Base-by-base conservation (phyloP, 1,140 invertebrate genomes). In the Planococcus citri region DNA sequence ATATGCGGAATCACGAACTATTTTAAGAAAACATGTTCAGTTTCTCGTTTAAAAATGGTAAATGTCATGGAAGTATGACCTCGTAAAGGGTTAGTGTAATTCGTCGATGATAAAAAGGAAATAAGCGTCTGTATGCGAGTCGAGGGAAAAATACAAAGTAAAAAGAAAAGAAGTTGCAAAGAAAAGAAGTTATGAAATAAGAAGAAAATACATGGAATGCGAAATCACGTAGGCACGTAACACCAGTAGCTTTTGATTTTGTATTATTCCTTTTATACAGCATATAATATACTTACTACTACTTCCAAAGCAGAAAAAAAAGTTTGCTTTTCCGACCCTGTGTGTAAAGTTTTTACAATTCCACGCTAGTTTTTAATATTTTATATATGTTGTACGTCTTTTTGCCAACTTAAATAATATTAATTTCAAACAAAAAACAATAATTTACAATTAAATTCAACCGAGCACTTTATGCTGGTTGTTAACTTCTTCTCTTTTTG, bases 381-480 rank as follows among this genome's bases (percentile, higher is more conserved):
- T 51, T 51, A 51, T 51, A 51, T 51, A 51, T 51, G 41, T 51
- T 51, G 41, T 51, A 51, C 17, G 41, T 51, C 41, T 51, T 51
- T 17, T 51, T 51, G 33, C 41, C n/a, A 51, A 14, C 41, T 51
- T 51, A 51, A 51, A 51, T 51, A 51, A 51, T 51, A 51, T 51
- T 51, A 51, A 51, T 51, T 51, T 51, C 41, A 20, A 51, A 51
- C 10, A 51, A 51, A 51, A 51, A 20, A 51, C 41, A 20, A 51
- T 51, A 51, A 51, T 51, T 51, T 51, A 51, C 41, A 51, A 51
- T 51, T 51, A 51, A 51, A 51, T 51, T 51, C 41, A 51, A 51
- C 41, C 41, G 17, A 51, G 41, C 17, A 17, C 12, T 51, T 51
- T 20, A 17, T 17, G 41, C 41, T 51, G 12, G 41, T 51, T 51